Evolutionary conservation across 1,140 invertebrate species (phyloP), one percentile per base, ranked within the genome.

Genomic region (Neuroterus valhalla): DNA sequence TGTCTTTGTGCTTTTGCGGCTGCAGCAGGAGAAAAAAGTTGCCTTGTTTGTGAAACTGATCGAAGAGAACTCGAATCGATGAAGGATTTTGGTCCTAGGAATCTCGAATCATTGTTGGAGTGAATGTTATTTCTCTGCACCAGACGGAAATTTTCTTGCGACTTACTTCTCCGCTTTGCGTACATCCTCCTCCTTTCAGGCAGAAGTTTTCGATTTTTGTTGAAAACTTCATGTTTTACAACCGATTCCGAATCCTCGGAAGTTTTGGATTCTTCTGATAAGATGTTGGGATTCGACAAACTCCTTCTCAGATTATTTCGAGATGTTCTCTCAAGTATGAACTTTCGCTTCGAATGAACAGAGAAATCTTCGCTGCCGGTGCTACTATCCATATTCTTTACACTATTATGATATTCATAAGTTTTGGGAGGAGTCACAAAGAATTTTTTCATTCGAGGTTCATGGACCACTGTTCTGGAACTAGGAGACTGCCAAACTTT

Each of bases 11-110:
- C 23, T 23, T 14, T 14, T 15, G 19, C 11, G 11, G 14, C n/a
- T n/a, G n/a, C n/a, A n/a, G n/a, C 55, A 14, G 55, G 55, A n/a
- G 55, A 62, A 31, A 62, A 62, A 6, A 62, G 26, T 31, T 15
- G 2, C 6, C 55, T 62, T 5, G 31, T 15, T n/a, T 38, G 23
- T 31, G 55, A 62, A 62, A 62, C 55, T n/a, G 55, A 3, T 2
- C 23, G 26, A 31, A 62, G 14, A 26, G n/a, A 4, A 62, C 23
- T 62, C 10, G 12, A 31, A 62, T 62, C 55, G 15, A 62, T 15
- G n/a, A 26, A 15, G 6, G 55, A 62, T 62, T 38, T 38, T n/a
- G n/a, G n/a, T n/a, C n/a, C n/a, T n/a, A n/a, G n/a, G n/a, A n/a
- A n/a, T n/a, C n/a, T n/a, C n/a, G n/a, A n/a, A n/a, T n/a, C n/a